Base-by-base conservation (phyloP, 2,888 invertebrate species). In the Diabrotica balteata region DNA sequence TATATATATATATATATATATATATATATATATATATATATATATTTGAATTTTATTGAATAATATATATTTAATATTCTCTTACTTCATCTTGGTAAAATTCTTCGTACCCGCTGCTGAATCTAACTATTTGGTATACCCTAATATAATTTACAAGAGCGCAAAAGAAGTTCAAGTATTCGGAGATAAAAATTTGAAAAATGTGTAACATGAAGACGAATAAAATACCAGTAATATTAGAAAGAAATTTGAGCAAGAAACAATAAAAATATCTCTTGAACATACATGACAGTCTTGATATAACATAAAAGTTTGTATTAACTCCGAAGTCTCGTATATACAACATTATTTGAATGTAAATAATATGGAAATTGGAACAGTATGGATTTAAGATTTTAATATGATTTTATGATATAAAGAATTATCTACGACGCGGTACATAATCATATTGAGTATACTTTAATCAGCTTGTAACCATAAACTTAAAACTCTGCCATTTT, bases 221-320 rank as follows among this genome's bases (percentile, higher is more conserved):
- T 60, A 60, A 60, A 60, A 60, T 60, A 43, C 60, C 60, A 43
- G 50, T 60, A 43, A 63, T 63, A 63, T 63, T 55, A 63, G 57
- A 49, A 63, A 63, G 63, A 63, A 55, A 57, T 63, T 63, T 51
- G 32, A 63, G 55, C 55, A 32, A 32, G 49, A 57, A 63, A 50
- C 50, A 63, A 63, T 63, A 50, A 63, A 63, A 63, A 57, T 63
- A 63, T 63, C 57, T 63, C 50, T 55, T 55, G 50, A 49, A 55
- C 63, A 55, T 63, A 55, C 63, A 46, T 44, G 55, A 52, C 51
- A 8, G 17, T 50, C 63, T 46, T 55, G 49, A 50, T 17, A 63
- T 63, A 62, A 51, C 53, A 47, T 54, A 54, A 47, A 53, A 54
- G 46, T 54, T 42, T 42, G 32, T 49, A 49, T 59, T 59, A 49